A percentile compares a stretch with the other conserved stretches of the same genome.
phyloP scores from a whole-genome alignment of 1,140 invertebrate genomes.

The Pseudoatta argentina region DNA sequence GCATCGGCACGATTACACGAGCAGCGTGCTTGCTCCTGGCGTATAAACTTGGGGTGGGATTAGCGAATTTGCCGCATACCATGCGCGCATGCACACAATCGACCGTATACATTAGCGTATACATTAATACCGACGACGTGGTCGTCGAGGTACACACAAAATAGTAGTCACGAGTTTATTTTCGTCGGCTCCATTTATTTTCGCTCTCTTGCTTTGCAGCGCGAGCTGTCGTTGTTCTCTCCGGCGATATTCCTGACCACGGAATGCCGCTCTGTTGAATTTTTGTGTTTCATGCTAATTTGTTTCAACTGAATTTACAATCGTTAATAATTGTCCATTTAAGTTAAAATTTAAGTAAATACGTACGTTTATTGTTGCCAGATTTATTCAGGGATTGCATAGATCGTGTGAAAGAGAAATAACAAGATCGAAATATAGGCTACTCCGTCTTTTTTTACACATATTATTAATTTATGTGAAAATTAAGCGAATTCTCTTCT shows the following conservation, averaged over 20 bases:
- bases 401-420: background rate
- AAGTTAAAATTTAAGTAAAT: background rate
- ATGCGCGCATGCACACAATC: constrained; percentile 70
- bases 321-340: background rate
- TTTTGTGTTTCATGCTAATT: constrained; percentile 15
- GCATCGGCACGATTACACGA: constrained; percentile 50
- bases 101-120: constrained; percentile 46
- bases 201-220: constrained; percentile 48
- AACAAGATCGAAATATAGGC: background rate
- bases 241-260: constrained; percentile 12
- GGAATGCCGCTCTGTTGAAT: background rate
- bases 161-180: constrained; percentile 79
- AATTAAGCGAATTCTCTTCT: background rate
- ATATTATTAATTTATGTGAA: background rate
- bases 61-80: constrained; percentile 72
- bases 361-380: background rate
- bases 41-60: constrained; percentile 58
- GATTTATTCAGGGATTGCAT: background rate
- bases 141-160: constrained; percentile 75
- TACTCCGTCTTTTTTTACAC: background rate
- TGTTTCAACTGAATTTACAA: constrained; percentile 4
- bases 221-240: background rate
- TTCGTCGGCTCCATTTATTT: constrained; percentile 79
- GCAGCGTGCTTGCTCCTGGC: constrained; percentile 16
- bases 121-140: constrained; percentile 44